Conservation (phyloP, 2,113 vertebrate genomes). For the Nannobrachium achirus region DNA sequence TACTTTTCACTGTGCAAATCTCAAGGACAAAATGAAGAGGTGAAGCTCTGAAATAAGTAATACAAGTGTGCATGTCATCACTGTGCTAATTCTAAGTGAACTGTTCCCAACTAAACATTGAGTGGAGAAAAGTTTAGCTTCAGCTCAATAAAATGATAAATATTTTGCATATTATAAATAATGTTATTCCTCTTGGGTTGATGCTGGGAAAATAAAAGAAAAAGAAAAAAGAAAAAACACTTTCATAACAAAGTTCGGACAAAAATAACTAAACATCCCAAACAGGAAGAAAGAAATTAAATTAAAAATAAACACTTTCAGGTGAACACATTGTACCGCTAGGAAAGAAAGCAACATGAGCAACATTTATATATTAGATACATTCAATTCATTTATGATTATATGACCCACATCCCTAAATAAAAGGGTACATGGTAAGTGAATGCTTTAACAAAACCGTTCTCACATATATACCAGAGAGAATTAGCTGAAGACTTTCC, state of each 20-base stretch:
- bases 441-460: not conserved
- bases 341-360: no score
- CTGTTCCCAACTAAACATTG: not conserved
- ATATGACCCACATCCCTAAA: not conserved
- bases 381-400: not conserved
- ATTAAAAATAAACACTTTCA: no score
- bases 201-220: not conserved
- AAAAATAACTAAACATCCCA: no score
- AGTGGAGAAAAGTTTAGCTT: not conserved
- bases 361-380: not conserved
- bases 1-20: no score
- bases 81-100: not conserved
- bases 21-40: not conserved
- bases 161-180: not conserved
- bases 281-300: no score
- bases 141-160: not conserved
- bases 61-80: conserved; percentile 9
- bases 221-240: no score
- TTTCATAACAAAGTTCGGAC: no score
- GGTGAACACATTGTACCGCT: no score
- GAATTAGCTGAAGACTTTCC: no score
- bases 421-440: not conserved
- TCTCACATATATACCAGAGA: not conserved
- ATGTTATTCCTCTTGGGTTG: not conserved
- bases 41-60: not conserved